These are phyloP conservation scores for Cairina moschata DNA, from an alignment of 2,113 vertebrate genomes.

Conservation along the genomic window DNA sequence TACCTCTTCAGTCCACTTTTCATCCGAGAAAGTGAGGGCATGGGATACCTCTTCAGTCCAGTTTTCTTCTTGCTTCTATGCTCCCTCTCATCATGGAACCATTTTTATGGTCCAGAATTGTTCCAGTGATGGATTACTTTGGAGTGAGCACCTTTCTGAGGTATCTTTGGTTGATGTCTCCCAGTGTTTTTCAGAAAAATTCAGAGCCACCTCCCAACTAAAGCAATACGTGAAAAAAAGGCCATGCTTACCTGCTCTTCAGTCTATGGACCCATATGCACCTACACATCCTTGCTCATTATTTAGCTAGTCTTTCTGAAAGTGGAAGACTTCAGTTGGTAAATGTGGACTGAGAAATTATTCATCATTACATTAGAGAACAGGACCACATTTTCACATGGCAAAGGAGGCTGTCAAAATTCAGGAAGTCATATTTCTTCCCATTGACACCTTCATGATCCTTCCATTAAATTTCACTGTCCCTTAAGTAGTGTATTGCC, in stretches of 20 bases:
- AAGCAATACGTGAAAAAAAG: not conserved
- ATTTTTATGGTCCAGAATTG: not conserved
- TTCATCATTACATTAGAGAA: not conserved
- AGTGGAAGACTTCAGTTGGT: not conserved
- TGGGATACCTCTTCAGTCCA: not conserved
- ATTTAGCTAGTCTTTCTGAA: not conserved
- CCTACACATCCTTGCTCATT: not conserved
- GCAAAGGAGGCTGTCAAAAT: not conserved
- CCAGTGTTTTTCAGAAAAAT: not conserved
- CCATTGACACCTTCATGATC: constrained; percentile 19
- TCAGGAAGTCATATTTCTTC: constrained; percentile 20
- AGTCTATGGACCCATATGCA: accelerated
- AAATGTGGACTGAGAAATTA: not conserved
- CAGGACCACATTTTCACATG: not conserved
- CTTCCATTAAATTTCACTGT: not conserved
- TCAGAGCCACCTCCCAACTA: not conserved
- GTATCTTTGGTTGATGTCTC: not conserved
- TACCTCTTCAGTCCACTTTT: not conserved
- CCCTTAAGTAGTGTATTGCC: not conserved
- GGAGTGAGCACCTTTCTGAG: not conserved
- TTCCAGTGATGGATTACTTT: not conserved
- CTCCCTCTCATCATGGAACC: not conserved
- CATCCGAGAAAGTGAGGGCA: not conserved
- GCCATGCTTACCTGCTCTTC: not conserved
- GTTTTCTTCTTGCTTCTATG: not conserved